phyloP scores from a whole-genome alignment of 2,113 vertebrate species.

The Dicrurus megarhynchus region DNA sequence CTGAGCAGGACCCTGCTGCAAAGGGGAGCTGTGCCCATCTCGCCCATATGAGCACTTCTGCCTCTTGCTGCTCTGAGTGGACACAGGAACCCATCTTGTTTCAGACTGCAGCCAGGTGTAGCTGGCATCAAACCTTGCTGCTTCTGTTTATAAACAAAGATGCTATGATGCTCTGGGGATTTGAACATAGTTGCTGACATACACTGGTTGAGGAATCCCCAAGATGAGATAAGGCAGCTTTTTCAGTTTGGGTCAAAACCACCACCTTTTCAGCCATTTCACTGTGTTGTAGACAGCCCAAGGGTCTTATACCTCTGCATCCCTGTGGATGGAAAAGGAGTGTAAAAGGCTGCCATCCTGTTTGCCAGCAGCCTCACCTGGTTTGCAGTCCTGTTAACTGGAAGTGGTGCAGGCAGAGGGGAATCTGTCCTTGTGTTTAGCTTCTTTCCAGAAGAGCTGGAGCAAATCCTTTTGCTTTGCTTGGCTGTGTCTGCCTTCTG shows the following conservation, averaged over 20 bases:
- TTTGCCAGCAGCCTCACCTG: not conserved
- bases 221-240: not conserved
- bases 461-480: not conserved
- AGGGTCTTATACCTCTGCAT: not conserved
- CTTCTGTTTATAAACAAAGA: not conserved
- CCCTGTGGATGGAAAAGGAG: not conserved
- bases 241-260: not conserved
- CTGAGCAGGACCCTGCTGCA: not conserved
- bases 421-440: not conserved
- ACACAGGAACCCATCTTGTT: not conserved
- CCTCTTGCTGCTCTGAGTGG: not conserved
- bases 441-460: not conserved
- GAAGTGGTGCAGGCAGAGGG: not conserved
- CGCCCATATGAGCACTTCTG: accelerated
- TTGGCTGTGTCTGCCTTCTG: not conserved
- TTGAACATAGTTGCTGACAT: not conserved
- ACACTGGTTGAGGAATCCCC: not conserved
- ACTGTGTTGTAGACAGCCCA: not conserved
- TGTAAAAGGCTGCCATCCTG: not conserved
- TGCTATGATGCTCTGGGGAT: not conserved
- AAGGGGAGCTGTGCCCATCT: not conserved
- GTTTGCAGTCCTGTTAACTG: not conserved
- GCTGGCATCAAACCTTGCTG: not conserved
- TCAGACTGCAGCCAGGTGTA: not conserved
- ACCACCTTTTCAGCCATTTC: not conserved